A percentile compares a stretch with the other conserved stretches of the same genome.
Evolutionary conservation across 2,797 vertebrate genomes (phyloP).

Genomic region (Karalla daura): DNA sequence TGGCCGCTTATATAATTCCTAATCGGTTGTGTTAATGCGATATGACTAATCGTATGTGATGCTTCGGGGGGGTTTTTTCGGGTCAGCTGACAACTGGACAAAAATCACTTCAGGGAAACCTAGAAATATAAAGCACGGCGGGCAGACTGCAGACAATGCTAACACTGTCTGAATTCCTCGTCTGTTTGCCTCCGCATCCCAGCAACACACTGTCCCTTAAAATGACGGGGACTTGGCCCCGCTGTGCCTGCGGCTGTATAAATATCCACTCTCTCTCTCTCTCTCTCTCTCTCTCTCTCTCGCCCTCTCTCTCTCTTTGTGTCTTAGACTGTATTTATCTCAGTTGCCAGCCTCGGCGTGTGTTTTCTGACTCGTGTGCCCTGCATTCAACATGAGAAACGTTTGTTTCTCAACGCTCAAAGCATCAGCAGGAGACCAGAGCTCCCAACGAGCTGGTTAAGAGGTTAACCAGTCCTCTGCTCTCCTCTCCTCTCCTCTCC

Average conservation of each 20-base stretch:
- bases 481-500: no score
- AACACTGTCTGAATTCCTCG: conserved; percentile 19
- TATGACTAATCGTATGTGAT: conserved; percentile 10
- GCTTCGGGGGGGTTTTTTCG: not conserved
- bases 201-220: conserved; percentile 35
- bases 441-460: no score
- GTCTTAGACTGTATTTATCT: conserved; percentile 28
- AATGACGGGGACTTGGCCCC: conserved; percentile 39
- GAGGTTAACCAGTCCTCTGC: no score
- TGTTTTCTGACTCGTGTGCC: not conserved
- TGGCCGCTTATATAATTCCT: conserved; percentile 11
- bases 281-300: conserved; percentile 12
- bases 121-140: not conserved
- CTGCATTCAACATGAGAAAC: not conserved
- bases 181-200: conserved; percentile 44
- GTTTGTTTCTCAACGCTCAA: no score
- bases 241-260: conserved; percentile 29
- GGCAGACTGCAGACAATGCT: conserved; percentile 7
- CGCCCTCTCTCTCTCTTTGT: conserved; percentile 15
- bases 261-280: conserved; percentile 47
- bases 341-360: not conserved
- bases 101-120: not conserved
- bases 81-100: not conserved
- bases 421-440: no score
- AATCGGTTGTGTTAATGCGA: conserved; percentile 5